A percentile compares a stretch with the other conserved stretches of the same genome.
phyloP scores from a whole-genome alignment of 2,113 vertebrate species.

The Serilophus lunatus region DNA sequence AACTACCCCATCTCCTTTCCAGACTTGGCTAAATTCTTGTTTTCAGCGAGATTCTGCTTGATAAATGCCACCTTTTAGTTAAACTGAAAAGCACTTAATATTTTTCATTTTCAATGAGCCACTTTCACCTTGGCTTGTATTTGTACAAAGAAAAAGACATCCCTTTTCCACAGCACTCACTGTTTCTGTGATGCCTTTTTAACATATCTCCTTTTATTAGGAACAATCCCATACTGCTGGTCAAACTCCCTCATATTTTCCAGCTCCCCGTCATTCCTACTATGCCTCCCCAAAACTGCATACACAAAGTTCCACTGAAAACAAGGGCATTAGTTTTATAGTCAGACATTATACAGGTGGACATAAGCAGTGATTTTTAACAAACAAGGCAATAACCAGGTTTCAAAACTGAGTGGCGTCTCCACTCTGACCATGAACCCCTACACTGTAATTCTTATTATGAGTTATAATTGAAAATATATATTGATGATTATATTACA shows the following conservation, averaged over 20 bases:
- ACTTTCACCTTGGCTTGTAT: not conserved
- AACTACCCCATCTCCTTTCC: not conserved
- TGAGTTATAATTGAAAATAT: not conserved
- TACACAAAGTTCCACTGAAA: not conserved
- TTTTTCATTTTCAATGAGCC: not conserved
- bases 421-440: not conserved
- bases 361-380: not conserved
- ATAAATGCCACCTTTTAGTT: not conserved
- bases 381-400: not conserved
- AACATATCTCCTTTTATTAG: rapidly evolving
- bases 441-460: not conserved
- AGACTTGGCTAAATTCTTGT: not conserved
- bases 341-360: not conserved
- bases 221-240: not conserved
- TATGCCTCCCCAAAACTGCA: not conserved
- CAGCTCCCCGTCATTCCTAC: not conserved
- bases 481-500: not conserved
- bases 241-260: not conserved
- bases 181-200: not conserved
- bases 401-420: not conserved
- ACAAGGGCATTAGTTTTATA: not conserved
- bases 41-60: not conserved
- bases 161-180: not conserved
- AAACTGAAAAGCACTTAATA: not conserved
- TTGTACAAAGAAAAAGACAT: not conserved